Evolutionary conservation across 92 coral and sea anemone genomes (phyloP), one percentile per base, ranked within the genome.

Genomic region (Palythoa heliodiscus): DNA sequence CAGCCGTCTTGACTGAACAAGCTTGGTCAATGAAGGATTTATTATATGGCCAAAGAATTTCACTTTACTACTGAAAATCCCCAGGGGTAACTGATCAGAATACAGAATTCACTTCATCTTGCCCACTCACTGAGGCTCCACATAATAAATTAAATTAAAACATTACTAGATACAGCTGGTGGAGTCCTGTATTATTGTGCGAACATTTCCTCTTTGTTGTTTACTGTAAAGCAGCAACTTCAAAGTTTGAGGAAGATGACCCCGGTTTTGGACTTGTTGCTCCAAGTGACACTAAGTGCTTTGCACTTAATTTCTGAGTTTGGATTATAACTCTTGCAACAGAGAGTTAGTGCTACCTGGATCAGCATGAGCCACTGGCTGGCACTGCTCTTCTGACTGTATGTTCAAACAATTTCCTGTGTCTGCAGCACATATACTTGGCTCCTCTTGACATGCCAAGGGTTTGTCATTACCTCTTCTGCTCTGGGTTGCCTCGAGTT

Each of bases 401-500:
- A 23, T 20, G 35, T n/a, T 4, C 13, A 6, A 7, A 67, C 35
- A 15, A 24, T 67, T 67, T 67, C 64, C 5, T 43, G 50, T 5
- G 50, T 58, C 17, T 58, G 55, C 29, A 75, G 19, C 82, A 57
- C 5, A 60, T 29, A 52, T 10, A 16, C 16, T 23, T 11, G 17
- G 13, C 43, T 80, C 55, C 29, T 11, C 84, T 40, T 39, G 82
- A 55, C 58, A 82, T 17, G 22, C 24, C 25, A 78, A 73, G 10
- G 77, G 50, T 6, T 52, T 64, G 10, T 53, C 35, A 7, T 71
- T 23, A 15, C 86, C 22, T 3, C 61, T 20, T 19, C 55, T 61
- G 9, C 79, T 80, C 29, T 68, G 82, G 43, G 67, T 89, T 53
- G 82, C 88, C 14, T 89, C 74, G 4, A 14, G 60, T 40, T 80